Evolutionary conservation across 2,113 vertebrate genomes (phyloP).

Genomic region (Polypterus senegalus): DNA sequence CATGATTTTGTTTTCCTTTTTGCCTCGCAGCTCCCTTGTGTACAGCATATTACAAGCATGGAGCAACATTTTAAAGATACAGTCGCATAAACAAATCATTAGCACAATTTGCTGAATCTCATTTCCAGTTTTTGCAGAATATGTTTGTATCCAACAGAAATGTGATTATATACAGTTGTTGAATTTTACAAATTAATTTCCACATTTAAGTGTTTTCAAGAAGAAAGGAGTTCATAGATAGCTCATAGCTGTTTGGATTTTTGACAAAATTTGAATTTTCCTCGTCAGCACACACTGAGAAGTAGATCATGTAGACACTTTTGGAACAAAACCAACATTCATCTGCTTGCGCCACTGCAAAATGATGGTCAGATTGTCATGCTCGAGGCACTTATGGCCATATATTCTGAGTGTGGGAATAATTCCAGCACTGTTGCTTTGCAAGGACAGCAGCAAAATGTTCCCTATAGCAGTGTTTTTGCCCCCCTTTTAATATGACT

Average conservation of each 20-base stretch:
- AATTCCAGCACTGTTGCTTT: slow-evolving; percentile 27
- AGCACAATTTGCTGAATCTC: too few species aligned
- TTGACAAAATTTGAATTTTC: slow-evolving; percentile 23
- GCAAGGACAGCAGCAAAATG: slow-evolving; percentile 27
- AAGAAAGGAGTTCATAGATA: slow-evolving; percentile 27
- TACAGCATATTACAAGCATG: too few species aligned
- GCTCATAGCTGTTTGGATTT: slow-evolving; percentile 22
- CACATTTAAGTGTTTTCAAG: too few species aligned
- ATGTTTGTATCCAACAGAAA: too few species aligned
- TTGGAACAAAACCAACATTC: slow-evolving; percentile 47
- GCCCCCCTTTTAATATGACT: slow-evolving; percentile 24
- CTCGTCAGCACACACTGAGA: slow-evolving; percentile 33
- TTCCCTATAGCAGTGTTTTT: slow-evolving; percentile 14
- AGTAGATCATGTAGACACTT: slow-evolving; percentile 45
- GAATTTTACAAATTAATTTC: too few species aligned
- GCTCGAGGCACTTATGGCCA: slow-evolving; percentile 45
- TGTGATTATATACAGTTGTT: too few species aligned
- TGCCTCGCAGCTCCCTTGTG: too few species aligned
- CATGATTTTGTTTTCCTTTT: too few species aligned
- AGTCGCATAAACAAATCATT: too few species aligned
- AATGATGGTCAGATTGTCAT: slow-evolving; percentile 26
- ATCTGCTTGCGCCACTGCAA: slow-evolving; percentile 36
- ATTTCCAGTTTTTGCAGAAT: too few species aligned
- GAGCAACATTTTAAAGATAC: too few species aligned
- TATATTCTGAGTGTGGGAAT: slow-evolving; percentile 35